Evolutionary conservation across 2,888 invertebrate genomes (phyloP).

Genomic region (Sceliomorpha sp.): DNA sequence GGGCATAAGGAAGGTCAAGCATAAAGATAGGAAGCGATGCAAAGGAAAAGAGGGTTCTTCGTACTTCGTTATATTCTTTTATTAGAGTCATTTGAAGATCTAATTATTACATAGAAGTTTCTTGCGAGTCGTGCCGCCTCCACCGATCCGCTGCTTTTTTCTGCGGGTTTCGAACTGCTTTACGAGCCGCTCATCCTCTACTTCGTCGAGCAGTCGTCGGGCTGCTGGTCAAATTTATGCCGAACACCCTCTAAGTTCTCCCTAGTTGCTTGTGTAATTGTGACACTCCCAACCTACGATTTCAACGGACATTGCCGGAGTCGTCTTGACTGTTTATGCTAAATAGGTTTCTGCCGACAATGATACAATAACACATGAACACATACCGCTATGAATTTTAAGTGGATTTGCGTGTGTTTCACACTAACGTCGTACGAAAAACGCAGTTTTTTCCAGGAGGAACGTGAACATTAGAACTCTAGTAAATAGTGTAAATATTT

Average conservation of each 20-base stretch:
- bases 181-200: constrained; percentile 8
- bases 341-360: no score
- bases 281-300: neutral
- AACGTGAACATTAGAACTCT: no score
- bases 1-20: constrained; percentile 5
- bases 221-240: constrained; percentile 21
- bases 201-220: neutral
- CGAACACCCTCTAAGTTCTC: constrained; percentile 11
- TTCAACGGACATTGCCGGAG: no score
- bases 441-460: no score
- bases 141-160: constrained; percentile 37
- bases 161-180: constrained; percentile 11
- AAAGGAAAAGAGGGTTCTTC: constrained; percentile 52
- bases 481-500: no score
- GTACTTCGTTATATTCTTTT: constrained; percentile 71
- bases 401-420: no score
- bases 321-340: no score
- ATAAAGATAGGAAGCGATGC: constrained; percentile 15
- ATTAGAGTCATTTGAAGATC: constrained; percentile 72
- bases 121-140: constrained; percentile 48
- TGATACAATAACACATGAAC: no score
- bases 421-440: no score
- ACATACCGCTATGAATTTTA: no score
- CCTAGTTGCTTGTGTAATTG: constrained; percentile 3
- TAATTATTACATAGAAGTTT: constrained; percentile 76